Conservation (phyloP, 2,113 vertebrate species). For the Crotalus tigris region DNA sequence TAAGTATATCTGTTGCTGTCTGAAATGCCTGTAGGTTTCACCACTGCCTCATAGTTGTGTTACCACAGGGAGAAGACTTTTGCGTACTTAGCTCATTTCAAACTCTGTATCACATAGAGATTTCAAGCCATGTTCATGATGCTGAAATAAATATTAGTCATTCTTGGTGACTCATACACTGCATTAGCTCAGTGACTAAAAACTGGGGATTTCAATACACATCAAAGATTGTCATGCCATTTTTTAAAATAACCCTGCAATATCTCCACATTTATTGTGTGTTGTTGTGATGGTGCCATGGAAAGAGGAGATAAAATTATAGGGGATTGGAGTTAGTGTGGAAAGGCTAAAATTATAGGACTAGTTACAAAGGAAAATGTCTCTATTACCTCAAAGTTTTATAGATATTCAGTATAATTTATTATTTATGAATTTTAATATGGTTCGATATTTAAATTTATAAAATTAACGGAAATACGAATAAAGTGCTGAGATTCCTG, state of each 20-base stretch:
- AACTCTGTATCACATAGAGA: neutral
- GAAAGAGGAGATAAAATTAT: neutral
- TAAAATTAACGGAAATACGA: neutral
- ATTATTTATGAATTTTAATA: neutral
- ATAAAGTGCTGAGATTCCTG: neutral
- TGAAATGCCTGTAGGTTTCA: neutral
- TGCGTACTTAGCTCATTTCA: neutral
- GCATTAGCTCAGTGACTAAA: slow-evolving; percentile 1
- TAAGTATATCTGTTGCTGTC: neutral
- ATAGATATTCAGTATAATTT: neutral
- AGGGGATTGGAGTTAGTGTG: neutral
- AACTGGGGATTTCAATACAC: neutral
- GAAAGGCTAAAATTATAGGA: neutral
- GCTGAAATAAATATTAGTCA: slow-evolving; percentile 12
- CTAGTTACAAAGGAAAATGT: neutral
- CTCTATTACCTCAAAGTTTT: neutral
- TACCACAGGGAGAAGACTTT: neutral
- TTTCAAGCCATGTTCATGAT: neutral
- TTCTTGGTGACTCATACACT: slow-evolving; percentile 17
- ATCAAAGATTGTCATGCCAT: neutral
- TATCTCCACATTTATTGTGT: neutral
- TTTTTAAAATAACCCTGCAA: neutral
- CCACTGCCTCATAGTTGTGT: neutral
- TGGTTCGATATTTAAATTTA: neutral
- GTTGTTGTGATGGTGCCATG: neutral